Evolutionary conservation across 2,888 invertebrate species (phyloP), one percentile per base, ranked within the genome.

Genomic region (Mechanitis messenoides): DNA sequence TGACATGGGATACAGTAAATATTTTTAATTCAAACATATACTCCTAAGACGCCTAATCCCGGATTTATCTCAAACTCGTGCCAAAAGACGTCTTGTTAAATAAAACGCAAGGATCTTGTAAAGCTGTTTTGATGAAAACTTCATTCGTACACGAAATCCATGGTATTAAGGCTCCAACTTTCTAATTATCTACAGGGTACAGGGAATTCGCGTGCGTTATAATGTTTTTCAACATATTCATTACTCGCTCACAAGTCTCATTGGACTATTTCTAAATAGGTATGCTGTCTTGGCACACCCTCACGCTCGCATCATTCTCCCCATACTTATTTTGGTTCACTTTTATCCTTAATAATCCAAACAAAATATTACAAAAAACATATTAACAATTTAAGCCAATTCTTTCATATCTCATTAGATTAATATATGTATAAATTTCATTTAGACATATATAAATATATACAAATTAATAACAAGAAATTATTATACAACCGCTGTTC

Each of bases 121-220:
- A 58, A 59, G 59, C 56, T 53, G 60, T 59, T 56, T 59, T 53
- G 60, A 57, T 58, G 56, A 58, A 61, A 61, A 61, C 61, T 61
- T 56, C 55, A 62, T 53, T 62, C 38, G 60, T 20, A 20, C 20
- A 45, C 53, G 38, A 57, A 55, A 58, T 56, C 60, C 53, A 45
- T 42, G 58, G 58, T 50, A 59, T 62, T 57, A 55, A 47, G 59
- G 62, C 62, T 59, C 63, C 46, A 56, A 64, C 60, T 64, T 64
- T 62, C 56, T 56, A 64, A 64, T 56, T 55, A 65, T 57, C 59
- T 53, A 56, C 33, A 53, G 54, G 35, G 35, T 58, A 47, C 38
- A 45, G 47, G 46, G 45, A 33, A 38, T 6, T 35, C 35, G 2
- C 35, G 35, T 5, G 35, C 35, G 46, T 53, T 60, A 58, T 58